Percentiles rank a stretch among this genome's conserved stretches.
phyloP scores from a whole-genome alignment of 2,797 vertebrate genomes.

The Acipenser oxyrinchus region DNA sequence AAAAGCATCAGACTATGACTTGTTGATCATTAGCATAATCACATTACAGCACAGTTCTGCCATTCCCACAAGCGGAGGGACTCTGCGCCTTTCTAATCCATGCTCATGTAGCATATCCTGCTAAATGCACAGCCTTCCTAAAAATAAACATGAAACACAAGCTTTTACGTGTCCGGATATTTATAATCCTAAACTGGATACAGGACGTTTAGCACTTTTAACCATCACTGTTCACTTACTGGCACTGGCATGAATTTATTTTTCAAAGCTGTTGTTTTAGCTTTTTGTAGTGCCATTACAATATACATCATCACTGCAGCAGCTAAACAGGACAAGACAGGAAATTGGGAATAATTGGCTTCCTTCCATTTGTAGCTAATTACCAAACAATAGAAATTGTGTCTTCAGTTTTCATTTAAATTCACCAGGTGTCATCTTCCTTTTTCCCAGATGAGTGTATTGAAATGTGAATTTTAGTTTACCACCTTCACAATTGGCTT shows the following conservation, averaged over 20 bases:
- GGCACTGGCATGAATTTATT: neutral
- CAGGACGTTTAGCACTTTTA: neutral
- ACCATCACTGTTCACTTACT: neutral
- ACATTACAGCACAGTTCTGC: constrained; percentile 68
- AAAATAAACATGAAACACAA: too few species aligned
- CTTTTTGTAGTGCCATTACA: neutral
- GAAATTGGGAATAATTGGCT: neutral
- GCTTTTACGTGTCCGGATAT: too few species aligned
- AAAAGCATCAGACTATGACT: constrained; percentile 77
- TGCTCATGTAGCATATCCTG: constrained; percentile 50
- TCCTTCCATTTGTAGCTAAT: neutral
- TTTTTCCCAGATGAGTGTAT: neutral
- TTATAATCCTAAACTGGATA: neutral
- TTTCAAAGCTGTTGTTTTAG: neutral
- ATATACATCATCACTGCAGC: neutral
- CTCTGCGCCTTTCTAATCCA: constrained; percentile 33
- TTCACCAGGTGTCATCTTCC: neutral
- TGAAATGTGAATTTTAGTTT: too few species aligned
- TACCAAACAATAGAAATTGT: neutral
- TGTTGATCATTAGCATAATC: constrained; percentile 94
- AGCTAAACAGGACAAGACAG: neutral
- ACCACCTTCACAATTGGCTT: too few species aligned
- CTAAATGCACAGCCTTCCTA: constrained; percentile 39
- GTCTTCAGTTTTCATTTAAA: neutral
- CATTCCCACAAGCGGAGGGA: constrained; percentile 36